These are phyloP conservation scores for Alosa alosa DNA, from an alignment of 2,113 vertebrate species.

Conservation along the genomic window DNA sequence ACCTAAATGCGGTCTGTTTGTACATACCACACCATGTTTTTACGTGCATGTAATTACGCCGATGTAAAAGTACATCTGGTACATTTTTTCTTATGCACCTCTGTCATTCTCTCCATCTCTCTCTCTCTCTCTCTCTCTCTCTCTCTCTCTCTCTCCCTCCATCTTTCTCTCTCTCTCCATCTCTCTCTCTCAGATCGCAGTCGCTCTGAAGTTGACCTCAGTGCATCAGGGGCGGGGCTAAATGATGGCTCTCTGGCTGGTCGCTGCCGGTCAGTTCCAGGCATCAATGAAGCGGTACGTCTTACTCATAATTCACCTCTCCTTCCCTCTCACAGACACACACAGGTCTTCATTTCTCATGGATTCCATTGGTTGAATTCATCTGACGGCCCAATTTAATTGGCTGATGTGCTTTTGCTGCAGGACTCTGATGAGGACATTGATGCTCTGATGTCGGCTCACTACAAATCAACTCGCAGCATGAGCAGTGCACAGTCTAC, in stretches of 20 bases:
- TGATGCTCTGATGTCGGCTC: slow-evolving; percentile 49
- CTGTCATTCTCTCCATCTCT: neutral
- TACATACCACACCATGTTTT: no score
- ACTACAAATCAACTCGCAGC: slow-evolving; percentile 46
- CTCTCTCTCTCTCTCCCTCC: neutral
- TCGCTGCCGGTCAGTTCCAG: slow-evolving; percentile 87
- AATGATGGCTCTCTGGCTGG: slow-evolving; percentile 76
- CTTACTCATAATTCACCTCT: neutral
- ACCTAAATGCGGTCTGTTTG: no score
- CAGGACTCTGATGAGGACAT: slow-evolving; percentile 52
- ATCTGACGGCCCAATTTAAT: neutral
- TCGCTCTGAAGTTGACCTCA: slow-evolving; percentile 87
- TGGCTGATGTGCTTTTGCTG: slow-evolving; percentile 27
- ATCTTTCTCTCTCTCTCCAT: neutral
- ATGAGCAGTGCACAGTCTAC: slow-evolving; percentile 47
- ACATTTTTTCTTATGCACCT: no score
- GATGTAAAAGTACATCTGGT: no score
- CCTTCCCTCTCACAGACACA: neutral
- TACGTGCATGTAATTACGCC: no score
- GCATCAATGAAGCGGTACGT: slow-evolving; percentile 76
- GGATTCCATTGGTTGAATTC: no score
- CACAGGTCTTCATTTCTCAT: no score
- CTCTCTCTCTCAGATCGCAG: slow-evolving; percentile 76
- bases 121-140: neutral
- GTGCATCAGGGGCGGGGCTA: slow-evolving; percentile 73